Conservation (phyloP, 1,140 invertebrate genomes). For the Penaeus vannamei region DNA sequence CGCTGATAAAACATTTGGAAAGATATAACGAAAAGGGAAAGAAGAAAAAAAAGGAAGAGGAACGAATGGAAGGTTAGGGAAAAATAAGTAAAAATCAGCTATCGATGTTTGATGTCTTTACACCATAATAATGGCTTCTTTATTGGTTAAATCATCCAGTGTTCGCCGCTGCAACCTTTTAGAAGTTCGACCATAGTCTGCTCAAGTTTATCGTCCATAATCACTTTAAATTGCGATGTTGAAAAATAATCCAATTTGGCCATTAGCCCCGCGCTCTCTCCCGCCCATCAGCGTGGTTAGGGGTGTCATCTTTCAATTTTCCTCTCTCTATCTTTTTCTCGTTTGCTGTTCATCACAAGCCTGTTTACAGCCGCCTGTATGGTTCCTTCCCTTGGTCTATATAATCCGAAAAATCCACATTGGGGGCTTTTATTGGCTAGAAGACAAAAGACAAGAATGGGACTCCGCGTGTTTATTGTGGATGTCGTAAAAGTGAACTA, state of each 20-base stretch:
- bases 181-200: constrained; percentile 27
- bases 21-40: too few species aligned
- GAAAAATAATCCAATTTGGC: constrained; percentile 58
- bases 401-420: constrained; percentile 63
- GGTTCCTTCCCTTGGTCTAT: constrained; percentile 46
- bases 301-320: not conserved
- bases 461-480: constrained; percentile 47
- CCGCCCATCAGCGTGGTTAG: not conserved
- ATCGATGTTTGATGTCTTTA: too few species aligned
- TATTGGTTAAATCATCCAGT: not conserved
- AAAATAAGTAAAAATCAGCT: too few species aligned
- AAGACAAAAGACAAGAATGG: constrained; percentile 56
- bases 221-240: constrained; percentile 42
- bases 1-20: too few species aligned
- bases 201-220: not conserved
- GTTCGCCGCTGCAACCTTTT: not conserved
- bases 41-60: too few species aligned
- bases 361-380: constrained; percentile 43
- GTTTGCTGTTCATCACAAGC: constrained; percentile 60
- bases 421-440: constrained; percentile 55
- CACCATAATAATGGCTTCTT: too few species aligned
- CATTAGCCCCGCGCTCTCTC: not conserved
- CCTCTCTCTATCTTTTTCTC: constrained; percentile 55
- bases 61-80: too few species aligned
- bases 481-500: constrained; percentile 52